Evolutionary conservation across 2,113 vertebrate species (phyloP), one percentile per base, ranked within the genome.

Genomic region (Tragelaphus buxtoni): DNA sequence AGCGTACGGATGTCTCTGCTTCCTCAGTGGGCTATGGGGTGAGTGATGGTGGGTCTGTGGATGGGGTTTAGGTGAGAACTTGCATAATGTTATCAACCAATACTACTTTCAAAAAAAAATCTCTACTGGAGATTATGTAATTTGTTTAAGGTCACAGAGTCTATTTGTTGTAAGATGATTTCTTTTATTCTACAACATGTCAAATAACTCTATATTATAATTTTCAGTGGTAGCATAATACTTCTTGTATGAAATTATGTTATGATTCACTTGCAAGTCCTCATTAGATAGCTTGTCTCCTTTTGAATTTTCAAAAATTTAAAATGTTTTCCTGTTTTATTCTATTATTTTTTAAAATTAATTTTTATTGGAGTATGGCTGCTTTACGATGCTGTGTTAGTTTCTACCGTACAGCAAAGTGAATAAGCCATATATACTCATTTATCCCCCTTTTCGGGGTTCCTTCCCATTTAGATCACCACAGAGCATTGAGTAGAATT

Each of bases 231-330:
- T 5, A 39, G 1, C 2, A 42, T 88, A 92, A 24, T 89, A 79
- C 89, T 86, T 85, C 32, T 85, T 49, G 16, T n/a, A 51, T 90
- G 47, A 81, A 85, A 89, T 88, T 53, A 72, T 63, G n/a, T 85
- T 60, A 35, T 45, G 85, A 55, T 45, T 80, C 69, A 26, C 47
- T 93, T 83, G 16, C 4, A 83, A 86, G 39, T 55, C 45, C 13
- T 90, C 77, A 35, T 69, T 39, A 35, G 32, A 65, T 65, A 39
- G n/a, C 11, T 74, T 39, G 35, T 74, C 12, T 74, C 22, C 69
- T 74, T 74, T 42, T 74, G 42, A 42, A 12, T 42, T 74, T 13
- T 0, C 4, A 74, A 74, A 42, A 74, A 12, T 24, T 22, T 72
- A 39, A 39, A 39, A 69, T 11, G 10, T 39, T 39, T 72, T 39